Conservation (phyloP, 92 coral and sea anemone genomes). For the Parazoanthus darwini region DNA sequence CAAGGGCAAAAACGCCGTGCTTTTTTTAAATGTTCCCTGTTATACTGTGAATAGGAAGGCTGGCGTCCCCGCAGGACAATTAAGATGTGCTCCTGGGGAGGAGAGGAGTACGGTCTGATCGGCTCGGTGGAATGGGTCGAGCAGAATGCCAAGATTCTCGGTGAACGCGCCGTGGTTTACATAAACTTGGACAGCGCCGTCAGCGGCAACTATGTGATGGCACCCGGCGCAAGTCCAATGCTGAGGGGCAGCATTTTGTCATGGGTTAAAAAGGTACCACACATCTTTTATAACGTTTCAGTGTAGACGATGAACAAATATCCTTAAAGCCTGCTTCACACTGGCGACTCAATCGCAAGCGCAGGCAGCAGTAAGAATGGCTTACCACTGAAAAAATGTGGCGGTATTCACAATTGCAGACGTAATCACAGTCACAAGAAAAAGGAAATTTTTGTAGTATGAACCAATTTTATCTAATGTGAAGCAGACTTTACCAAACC, state of each 20-base stretch:
- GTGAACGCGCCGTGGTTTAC: conserved; percentile 74
- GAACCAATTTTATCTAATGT: too few species aligned
- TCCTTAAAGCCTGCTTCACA: too few species aligned
- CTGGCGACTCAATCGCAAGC: too few species aligned
- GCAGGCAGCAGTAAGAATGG: too few species aligned
- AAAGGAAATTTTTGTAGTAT: too few species aligned
- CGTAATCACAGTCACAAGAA: too few species aligned
- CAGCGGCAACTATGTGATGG: conserved; percentile 50
- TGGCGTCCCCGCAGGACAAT: conserved; percentile 99
- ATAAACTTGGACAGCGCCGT: conserved; percentile 74
- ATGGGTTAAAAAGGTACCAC: conserved; percentile 42
- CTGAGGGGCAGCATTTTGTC: conserved; percentile 52
- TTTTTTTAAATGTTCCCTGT: background rate
- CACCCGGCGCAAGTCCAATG: conserved; percentile 52
- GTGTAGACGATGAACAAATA: too few species aligned
- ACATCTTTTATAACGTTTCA: too few species aligned
- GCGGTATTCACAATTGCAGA: too few species aligned
- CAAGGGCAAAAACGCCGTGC: too few species aligned
- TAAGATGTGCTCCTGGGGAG: conserved; percentile 97
- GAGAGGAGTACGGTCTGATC: conserved; percentile 81
- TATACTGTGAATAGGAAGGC: conserved; percentile 37
- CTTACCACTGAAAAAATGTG: too few species aligned
- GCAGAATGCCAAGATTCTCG: conserved; percentile 61
- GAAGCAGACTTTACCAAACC: too few species aligned
- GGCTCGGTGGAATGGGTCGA: conserved; percentile 97